Conservation (phyloP, 1,140 invertebrate species). For the Battus philenor region DNA sequence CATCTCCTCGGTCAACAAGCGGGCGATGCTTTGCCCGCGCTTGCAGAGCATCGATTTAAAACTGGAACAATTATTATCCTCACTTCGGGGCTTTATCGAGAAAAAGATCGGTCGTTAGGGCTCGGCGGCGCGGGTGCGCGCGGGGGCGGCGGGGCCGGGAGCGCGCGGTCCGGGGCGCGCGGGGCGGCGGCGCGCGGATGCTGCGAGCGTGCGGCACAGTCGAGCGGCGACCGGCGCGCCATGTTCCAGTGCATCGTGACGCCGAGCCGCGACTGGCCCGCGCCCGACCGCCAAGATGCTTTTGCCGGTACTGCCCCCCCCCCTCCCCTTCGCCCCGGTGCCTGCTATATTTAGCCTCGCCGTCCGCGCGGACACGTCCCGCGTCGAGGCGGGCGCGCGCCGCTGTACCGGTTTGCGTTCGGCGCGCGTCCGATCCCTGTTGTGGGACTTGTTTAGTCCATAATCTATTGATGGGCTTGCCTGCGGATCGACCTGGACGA, state of each 20-base stretch:
- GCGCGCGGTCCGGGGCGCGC: conserved; percentile 17
- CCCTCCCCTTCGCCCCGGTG: background rate
- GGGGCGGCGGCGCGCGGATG: conserved; percentile 30
- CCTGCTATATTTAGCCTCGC: conserved; percentile 15
- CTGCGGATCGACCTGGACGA: too few relatives aligned
- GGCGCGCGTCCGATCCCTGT: too few relatives aligned
- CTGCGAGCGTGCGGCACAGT: conserved; percentile 30
- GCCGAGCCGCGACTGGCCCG: conserved; percentile 86
- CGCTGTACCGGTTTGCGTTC: too few relatives aligned
- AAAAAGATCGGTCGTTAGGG: background rate
- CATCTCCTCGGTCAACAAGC: too few relatives aligned
- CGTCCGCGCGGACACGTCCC: background rate
- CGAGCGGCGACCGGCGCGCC: conserved; percentile 31
- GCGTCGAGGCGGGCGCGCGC: background rate
- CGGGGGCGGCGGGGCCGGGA: conserved; percentile 4
- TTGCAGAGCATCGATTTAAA: too few relatives aligned
- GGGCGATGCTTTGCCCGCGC: too few relatives aligned
- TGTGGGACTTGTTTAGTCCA: too few relatives aligned
- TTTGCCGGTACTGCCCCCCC: conserved; percentile 81
- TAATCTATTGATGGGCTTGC: too few relatives aligned
- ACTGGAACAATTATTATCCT: too few relatives aligned
- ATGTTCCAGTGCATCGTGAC: conserved; percentile 92
- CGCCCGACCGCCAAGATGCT: conserved; percentile 85
- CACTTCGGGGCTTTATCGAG: background rate
- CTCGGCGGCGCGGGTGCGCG: background rate